Base-by-base conservation (phyloP, 2,888 invertebrate genomes). In the Ceramica pisi region DNA sequence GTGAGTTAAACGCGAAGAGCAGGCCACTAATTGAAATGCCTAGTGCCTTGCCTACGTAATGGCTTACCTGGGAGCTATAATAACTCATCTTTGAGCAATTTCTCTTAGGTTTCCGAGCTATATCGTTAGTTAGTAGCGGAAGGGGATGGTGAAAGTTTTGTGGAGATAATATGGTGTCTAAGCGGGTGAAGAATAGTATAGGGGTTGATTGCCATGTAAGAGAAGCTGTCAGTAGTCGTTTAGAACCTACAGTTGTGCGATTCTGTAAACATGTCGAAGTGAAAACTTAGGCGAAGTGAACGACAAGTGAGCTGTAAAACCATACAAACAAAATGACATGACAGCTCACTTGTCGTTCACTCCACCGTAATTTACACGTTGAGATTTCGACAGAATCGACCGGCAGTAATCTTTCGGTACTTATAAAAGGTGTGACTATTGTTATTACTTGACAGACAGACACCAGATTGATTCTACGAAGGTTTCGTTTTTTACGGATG, bases 21-120 rank as follows among this genome's bases (percentile, higher is more conserved):
- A 56, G 51, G 51, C 56, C 21, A 46, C 51, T 75, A 78, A 80
- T 78, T 74, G 72, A 75, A 66, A 69, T 38, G 19, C 56, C 60
- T 35, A 44, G 26, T 46, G 21, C 50, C 67, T 67, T 41, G 46
- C 61, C 50, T 44, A n/a, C 38, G 23, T 69, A 64, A 80, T 68
- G 50, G 68, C 68, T 64, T 72, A 65, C 38, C 55, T 64, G 61
- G 48, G 64, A 60, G 61, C 62, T 51, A 56, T 67, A 48, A 57
- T 80, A 56, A 75, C 53, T 70, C n/a, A 56, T 35, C 53, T 57
- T 38, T 56, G 26, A 48, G 57, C 66, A 62, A 53, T 66, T 78
- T 44, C 26, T n/a, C 14, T 64, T 23, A 38, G 35, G 35, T 53
- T 75, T 35, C 23, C 41, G 31, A 55, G 41, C 59, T 41, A 2